Base-by-base conservation (phyloP, 2,113 vertebrate species). In the Pachypanchax playfairii region DNA sequence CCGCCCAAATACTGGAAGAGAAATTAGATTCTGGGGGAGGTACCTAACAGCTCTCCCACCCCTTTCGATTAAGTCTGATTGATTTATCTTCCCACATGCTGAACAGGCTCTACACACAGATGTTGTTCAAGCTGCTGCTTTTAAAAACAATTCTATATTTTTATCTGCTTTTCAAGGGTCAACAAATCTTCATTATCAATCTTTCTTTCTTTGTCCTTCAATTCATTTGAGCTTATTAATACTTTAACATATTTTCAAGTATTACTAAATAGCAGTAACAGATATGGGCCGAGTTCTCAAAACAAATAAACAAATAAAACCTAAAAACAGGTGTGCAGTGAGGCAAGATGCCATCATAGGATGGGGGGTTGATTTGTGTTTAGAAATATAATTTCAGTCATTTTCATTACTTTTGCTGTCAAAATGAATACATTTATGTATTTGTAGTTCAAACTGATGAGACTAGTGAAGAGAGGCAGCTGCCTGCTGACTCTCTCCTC, bases 61-160 rank as follows among this genome's bases (percentile, higher is more conserved):
- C 73, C 39, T 42, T 47, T 13, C 18, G 52, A 35, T 52, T 35
- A 11, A 68, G 33, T 53, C 42, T 75, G 68, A 65, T 49, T 56
- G 70, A 74, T 75, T 33, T 33, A 53, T 79, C 70, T 43, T 58
- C 60, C 57, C 62, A 65, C 72, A 74, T 79, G 38, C 10, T 35
- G 11, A 11, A 12, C 8, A 35, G 10, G 73, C 65, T 64, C 47
- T 13, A 70, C 64, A 70, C 49, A 63, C 70, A 68, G 52, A 70
- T 75, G 50, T 41, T 68, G 28, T 35, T 57, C 52, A 69, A 68
- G 56, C 63, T 49, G 62, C 69, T 69, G 81, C 72, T 55, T 65
- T 57, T 46, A 21, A 69, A 59, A 36, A 31, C 3, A 9, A 31
- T 1, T 3, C 51, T 52, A 51, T 50, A 33, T 80, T 55, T 56